These are phyloP conservation scores for Kryptolebias ocellatus DNA, from an alignment of 2,797 vertebrate species.

Conservation along the genomic window DNA sequence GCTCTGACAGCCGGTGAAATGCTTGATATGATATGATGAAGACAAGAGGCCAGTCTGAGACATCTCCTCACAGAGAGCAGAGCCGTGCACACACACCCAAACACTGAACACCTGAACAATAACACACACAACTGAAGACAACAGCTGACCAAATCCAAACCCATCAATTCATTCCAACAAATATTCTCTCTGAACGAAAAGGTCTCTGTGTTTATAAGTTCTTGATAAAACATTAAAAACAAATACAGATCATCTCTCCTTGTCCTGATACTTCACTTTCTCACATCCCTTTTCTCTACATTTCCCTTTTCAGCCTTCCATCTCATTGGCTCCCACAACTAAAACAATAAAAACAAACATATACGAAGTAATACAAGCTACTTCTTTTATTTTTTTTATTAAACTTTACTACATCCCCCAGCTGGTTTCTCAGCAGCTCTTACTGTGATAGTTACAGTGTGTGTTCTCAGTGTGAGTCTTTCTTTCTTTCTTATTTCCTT, in stretches of 20 bases:
- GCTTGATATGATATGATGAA: not conserved
- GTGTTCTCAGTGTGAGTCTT: no score
- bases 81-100: no score
- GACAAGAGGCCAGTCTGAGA: no score
- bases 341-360: no score
- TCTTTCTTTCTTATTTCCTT: not conserved
- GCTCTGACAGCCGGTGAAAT: conserved; percentile 4
- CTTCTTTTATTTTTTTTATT: not conserved
- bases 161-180: no score
- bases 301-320: conserved; percentile 5
- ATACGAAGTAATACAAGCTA: no score
- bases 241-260: not conserved
- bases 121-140: no score
- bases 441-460: not conserved
- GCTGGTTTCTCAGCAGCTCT: not conserved
- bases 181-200: no score
- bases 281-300: not conserved
- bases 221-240: conserved; percentile 17
- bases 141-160: no score
- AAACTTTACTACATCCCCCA: not conserved
- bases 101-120: no score
- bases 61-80: no score
- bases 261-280: not conserved
- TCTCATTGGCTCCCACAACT: not conserved
- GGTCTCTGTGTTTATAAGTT: not conserved